Conservation (phyloP, 2,797 vertebrate genomes). For the Pitangus sulphuratus region DNA sequence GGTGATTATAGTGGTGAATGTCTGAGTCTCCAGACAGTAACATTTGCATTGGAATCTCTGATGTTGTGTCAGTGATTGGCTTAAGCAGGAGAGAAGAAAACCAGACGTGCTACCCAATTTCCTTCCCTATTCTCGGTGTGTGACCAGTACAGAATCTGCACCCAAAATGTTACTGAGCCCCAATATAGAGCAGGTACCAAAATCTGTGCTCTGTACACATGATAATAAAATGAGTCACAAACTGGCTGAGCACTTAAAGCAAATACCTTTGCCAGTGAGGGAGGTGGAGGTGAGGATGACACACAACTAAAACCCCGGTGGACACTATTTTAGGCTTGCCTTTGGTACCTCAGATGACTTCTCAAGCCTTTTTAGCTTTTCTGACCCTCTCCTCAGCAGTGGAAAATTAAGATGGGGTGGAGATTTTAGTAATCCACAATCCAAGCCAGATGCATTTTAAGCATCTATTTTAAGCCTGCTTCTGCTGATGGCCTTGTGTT, state of each 20-base stretch:
- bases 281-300: not conserved
- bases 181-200: fast-evolving
- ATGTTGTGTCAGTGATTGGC: fast-evolving
- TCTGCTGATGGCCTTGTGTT: not conserved
- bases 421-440: not conserved
- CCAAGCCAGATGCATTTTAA: not conserved
- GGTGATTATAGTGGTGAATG: not conserved
- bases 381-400: not conserved
- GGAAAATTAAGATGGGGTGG: not conserved
- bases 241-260: not conserved
- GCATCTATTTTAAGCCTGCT: not conserved
- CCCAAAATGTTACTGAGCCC: not conserved
- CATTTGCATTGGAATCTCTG: not conserved
- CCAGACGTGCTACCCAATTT: fast-evolving
- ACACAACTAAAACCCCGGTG: not conserved
- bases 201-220: fast-evolving
- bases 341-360: not conserved
- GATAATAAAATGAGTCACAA: not conserved
- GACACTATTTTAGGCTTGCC: not conserved
- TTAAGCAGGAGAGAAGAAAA: not conserved
- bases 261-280: fast-evolving
- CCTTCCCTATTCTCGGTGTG: fast-evolving
- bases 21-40: not conserved
- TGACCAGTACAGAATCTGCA: not conserved
- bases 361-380: not conserved